Evolutionary conservation across 2,113 vertebrate species (phyloP).

Genomic region (Gasterosteus aculeatus): DNA sequence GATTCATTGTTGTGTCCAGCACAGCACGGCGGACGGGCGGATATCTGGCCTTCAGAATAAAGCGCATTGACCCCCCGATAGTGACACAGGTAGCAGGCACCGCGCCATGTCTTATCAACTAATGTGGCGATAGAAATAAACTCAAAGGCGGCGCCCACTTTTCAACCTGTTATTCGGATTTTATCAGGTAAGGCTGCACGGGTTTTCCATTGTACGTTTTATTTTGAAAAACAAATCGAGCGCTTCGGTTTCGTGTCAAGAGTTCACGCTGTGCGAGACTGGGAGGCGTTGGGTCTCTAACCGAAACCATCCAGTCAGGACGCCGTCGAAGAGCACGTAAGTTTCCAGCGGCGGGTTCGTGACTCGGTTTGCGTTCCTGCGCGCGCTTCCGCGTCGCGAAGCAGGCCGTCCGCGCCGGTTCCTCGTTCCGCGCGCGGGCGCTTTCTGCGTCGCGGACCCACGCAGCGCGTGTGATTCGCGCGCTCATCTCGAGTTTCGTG

Average conservation of each 20-base stretch:
- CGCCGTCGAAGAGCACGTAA: not conserved
- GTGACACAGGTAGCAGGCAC: accelerated
- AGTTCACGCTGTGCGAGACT: no score
- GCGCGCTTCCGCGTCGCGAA: not conserved
- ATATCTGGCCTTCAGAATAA: conserved; percentile 40
- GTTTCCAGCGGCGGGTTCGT: not conserved
- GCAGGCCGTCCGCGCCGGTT: not conserved
- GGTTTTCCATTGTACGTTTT: not conserved
- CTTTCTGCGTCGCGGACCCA: no score
- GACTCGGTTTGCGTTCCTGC: no score
- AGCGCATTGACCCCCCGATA: accelerated
- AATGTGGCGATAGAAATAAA: accelerated
- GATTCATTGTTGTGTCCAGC: not conserved
- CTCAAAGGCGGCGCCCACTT: accelerated
- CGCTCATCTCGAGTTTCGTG: no score
- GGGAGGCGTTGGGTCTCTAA: not conserved
- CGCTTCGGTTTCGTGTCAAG: not conserved
- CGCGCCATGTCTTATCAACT: not conserved
- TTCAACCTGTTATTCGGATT: accelerated
- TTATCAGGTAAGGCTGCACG: not conserved
- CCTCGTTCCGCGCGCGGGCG: no score
- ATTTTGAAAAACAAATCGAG: conserved; percentile 36
- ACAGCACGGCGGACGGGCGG: not conserved
- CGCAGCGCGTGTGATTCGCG: no score
- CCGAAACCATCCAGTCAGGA: not conserved